These are phyloP conservation scores for Eilema depressum DNA, from an alignment of 2,888 invertebrate genomes.

Conservation along the genomic window DNA sequence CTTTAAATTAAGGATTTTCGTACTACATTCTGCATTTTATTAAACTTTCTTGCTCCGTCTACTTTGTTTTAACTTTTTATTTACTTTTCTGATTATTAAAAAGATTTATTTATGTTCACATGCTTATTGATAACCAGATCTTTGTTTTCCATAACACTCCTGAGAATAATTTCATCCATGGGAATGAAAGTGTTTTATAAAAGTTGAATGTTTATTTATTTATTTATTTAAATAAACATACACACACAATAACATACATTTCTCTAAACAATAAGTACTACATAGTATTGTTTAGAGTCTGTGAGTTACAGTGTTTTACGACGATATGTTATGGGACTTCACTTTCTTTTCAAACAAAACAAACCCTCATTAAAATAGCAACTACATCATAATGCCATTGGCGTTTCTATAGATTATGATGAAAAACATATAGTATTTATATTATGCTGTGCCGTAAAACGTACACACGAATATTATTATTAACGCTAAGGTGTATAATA, in stretches of 20 bases:
- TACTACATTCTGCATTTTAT: constrained; percentile 41
- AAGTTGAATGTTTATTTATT: constrained; percentile 64
- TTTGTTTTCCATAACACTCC: constrained; percentile 20
- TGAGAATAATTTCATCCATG: constrained; percentile 15
- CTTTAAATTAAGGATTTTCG: constrained; percentile 56
- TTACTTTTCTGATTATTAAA: not conserved
- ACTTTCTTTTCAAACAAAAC: constrained; percentile 38
- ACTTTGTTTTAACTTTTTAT: constrained; percentile 17
- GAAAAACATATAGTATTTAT: no score
- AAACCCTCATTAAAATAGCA: not conserved
- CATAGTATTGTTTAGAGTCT: constrained; percentile 11
- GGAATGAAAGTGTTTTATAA: constrained; percentile 47
- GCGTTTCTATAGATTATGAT: not conserved
- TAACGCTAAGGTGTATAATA: not conserved
- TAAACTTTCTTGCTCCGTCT: constrained; percentile 26
- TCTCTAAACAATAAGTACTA: constrained; percentile 8
- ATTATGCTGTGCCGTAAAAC: not conserved
- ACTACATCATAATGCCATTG: not conserved
- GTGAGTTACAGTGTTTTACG: constrained; percentile 37
- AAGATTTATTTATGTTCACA: constrained; percentile 1
- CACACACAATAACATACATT: no score
- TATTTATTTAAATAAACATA: constrained; percentile 38
- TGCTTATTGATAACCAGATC: constrained; percentile 4
- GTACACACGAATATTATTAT: not conserved
- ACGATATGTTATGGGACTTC: constrained; percentile 48